These are phyloP conservation scores for Halichoerus grypus DNA, from an alignment of 2,113 vertebrate genomes.

Conservation along the genomic window DNA sequence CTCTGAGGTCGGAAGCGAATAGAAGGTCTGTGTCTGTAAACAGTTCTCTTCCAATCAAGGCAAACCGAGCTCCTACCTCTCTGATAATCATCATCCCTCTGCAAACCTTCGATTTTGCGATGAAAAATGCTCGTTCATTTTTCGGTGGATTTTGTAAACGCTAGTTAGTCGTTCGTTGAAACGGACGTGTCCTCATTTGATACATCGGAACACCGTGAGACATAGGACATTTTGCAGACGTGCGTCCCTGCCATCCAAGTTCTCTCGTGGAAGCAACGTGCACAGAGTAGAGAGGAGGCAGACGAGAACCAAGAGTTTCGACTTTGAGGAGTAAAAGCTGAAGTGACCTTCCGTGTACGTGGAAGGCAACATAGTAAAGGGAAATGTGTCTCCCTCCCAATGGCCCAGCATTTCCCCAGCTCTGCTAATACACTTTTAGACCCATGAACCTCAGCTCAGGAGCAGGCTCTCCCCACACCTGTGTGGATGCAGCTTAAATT, in stretches of 20 bases:
- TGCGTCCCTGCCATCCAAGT: neutral
- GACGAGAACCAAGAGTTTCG: neutral
- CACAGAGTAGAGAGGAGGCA: neutral
- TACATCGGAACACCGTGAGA: neutral
- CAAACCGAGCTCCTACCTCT: neutral
- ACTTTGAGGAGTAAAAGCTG: neutral
- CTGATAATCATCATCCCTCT: neutral
- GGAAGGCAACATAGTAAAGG: neutral
- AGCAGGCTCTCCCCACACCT: neutral
- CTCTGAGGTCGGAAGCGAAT: neutral
- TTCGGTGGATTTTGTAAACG: neutral
- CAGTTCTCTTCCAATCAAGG: neutral
- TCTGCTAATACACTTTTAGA: neutral
- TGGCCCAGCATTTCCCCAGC: neutral
- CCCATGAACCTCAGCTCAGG: neutral
- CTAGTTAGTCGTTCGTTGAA: neutral
- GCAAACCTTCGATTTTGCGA: neutral
- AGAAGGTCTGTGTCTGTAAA: neutral
- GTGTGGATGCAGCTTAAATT: neutral
- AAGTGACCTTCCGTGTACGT: neutral
- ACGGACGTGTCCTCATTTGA: neutral
- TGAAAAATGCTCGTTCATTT: conserved; percentile 19
- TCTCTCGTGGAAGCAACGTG: neutral
- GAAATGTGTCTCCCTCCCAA: neutral
- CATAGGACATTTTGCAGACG: neutral